Percentiles rank a stretch among this genome's conserved stretches.
Conservation (phyloP, 2,113 vertebrate genomes). For the Acrocephalus arundinaceus region DNA sequence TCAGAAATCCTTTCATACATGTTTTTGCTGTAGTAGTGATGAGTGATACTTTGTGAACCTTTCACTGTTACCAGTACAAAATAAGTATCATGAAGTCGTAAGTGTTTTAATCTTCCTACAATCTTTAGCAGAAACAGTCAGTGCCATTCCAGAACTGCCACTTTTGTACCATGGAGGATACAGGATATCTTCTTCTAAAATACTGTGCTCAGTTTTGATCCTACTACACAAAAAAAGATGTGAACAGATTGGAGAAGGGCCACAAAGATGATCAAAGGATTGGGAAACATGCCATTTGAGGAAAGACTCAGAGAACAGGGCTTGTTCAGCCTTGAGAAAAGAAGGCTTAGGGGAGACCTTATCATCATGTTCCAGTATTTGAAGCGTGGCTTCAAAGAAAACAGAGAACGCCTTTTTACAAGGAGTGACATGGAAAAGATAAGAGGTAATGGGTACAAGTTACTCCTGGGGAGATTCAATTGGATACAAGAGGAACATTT, state of each 20-base stretch:
- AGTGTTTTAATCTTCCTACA: not conserved
- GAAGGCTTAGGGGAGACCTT: not conserved
- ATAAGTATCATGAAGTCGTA: not conserved
- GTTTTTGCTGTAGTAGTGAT: not conserved
- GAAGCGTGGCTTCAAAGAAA: not conserved
- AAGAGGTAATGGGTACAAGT: not conserved
- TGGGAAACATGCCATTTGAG: not conserved
- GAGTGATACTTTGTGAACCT: not conserved
- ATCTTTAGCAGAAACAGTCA: not conserved
- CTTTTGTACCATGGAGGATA: not conserved
- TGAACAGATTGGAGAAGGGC: not conserved
- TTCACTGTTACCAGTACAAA: not conserved
- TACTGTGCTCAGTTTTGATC: not conserved
- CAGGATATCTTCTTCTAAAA: not conserved
- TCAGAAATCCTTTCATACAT: not conserved
- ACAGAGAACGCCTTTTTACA: not conserved
- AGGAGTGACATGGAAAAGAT: not conserved
- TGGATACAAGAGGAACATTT: not conserved
- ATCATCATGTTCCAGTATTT: not conserved
- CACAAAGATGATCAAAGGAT: not conserved
- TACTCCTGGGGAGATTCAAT: not conserved
- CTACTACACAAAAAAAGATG: not conserved
- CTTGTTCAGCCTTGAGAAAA: not conserved
- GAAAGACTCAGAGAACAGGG: not conserved
- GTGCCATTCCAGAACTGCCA: not conserved